Percentiles rank a stretch among this genome's conserved stretches.
Evolutionary conservation across 2,113 vertebrate genomes (phyloP).

Genomic region (Sebastes fasciatus): DNA sequence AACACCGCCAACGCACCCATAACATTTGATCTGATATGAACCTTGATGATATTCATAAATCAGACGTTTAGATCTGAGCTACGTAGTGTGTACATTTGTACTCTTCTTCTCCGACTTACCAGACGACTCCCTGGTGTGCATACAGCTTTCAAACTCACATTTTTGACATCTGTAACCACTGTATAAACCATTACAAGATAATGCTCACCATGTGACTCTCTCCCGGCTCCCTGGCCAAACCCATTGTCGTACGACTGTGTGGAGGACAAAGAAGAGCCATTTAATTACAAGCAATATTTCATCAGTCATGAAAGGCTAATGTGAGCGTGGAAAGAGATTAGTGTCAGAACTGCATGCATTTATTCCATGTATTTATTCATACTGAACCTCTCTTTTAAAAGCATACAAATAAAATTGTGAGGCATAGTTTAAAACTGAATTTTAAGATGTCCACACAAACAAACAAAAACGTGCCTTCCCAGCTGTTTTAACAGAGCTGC

Average conservation of each 20-base stretch:
- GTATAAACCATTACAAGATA: not conserved
- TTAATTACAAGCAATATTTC: constrained; percentile 12
- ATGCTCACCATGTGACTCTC: constrained; percentile 97
- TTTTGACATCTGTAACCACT: not conserved
- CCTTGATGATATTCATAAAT: not conserved
- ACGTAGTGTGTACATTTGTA: not conserved
- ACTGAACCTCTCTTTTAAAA: not conserved
- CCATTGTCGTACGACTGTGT: constrained; percentile 96
- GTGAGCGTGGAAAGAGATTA: not conserved
- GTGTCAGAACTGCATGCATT: not conserved
- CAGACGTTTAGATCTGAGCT: not conserved
- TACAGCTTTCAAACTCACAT: not conserved
- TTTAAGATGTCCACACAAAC: not conserved
- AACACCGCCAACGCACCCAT: not conserved
- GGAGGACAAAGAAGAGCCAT: constrained; percentile 50
- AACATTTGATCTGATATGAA: constrained; percentile 21
- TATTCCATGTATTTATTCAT: not conserved
- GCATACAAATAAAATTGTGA: not conserved
- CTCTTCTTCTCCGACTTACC: not conserved
- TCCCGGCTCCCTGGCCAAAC: constrained; percentile 94
- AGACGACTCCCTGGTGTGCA: not conserved
- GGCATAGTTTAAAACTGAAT: not conserved
- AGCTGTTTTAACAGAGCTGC: not conserved
- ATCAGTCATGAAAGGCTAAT: not conserved
- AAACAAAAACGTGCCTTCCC: not conserved